A percentile compares a stretch with the other conserved stretches of the same genome.
Conservation (phyloP, 2,113 vertebrate species). For the Mastomys natalensis region DNA sequence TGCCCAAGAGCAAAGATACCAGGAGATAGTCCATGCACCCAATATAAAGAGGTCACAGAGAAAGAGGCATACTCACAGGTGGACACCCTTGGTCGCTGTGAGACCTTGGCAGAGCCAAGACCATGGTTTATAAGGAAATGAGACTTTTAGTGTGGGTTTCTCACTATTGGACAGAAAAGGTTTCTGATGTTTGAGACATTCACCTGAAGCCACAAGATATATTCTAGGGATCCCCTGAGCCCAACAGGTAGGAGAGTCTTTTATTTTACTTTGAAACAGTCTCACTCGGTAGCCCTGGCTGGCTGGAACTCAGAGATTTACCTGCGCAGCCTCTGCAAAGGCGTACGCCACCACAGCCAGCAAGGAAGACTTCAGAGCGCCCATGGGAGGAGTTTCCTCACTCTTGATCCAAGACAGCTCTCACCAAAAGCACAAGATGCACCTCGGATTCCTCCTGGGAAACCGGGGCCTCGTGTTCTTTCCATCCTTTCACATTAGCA, state of each 20-base stretch:
- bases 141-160: background rate
- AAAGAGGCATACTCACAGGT: too few species aligned
- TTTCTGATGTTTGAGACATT: constrained; percentile 78
- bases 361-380: constrained; percentile 72
- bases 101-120: background rate
- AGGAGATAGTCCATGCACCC: background rate
- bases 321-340: background rate
- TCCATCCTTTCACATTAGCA: constrained; percentile 79
- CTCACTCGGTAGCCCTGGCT: constrained; percentile 75
- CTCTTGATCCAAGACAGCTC: constrained; percentile 86
- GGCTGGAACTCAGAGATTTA: constrained; percentile 81
- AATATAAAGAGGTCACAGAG: too few species aligned
- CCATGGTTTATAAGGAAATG: background rate
- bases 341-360: too few species aligned
- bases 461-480: constrained; percentile 85
- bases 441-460: constrained; percentile 80
- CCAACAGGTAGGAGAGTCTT: background rate
- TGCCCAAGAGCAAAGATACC: background rate
- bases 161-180: background rate
- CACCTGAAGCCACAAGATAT: constrained; percentile 90
- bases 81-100: background rate
- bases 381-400: constrained; percentile 87
- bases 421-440: constrained; percentile 87
- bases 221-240: constrained; percentile 62
- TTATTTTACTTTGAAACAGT: background rate